phyloP scores from a whole-genome alignment of 2,113 vertebrate genomes.

The Puffinus mauretanicus region DNA sequence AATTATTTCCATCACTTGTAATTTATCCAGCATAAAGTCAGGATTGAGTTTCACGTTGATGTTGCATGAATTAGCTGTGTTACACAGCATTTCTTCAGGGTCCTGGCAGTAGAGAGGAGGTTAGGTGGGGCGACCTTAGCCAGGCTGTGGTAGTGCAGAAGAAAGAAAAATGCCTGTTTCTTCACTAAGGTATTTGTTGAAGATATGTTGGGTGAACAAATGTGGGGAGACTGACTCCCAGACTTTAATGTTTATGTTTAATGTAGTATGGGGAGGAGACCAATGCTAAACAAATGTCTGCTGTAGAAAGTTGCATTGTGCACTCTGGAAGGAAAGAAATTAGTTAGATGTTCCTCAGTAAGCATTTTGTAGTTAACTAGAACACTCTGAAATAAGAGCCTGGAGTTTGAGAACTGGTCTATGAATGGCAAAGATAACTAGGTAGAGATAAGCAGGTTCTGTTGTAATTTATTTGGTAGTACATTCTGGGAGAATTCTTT shows the following conservation, averaged over 20 bases:
- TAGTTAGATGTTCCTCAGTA: background rate
- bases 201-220: background rate
- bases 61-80: background rate
- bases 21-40: background rate
- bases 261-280: background rate
- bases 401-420: background rate
- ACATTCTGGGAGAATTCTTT: background rate
- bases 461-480: background rate
- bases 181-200: background rate
- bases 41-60: conserved; percentile 24
- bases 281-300: background rate
- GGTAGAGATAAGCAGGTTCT: background rate
- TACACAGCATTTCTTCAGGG: background rate
- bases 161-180: background rate
- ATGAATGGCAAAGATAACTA: background rate
- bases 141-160: conserved; percentile 1
- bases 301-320: background rate
- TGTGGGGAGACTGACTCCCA: background rate
- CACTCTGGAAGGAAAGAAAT: background rate
- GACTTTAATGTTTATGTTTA: background rate
- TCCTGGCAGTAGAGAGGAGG: conserved; percentile 1
- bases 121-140: background rate
- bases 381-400: background rate
- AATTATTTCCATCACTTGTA: conserved; percentile 26
- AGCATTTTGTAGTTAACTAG: background rate